Conservation (phyloP, 2,113 vertebrate species). For the Ophiodon elongatus region DNA sequence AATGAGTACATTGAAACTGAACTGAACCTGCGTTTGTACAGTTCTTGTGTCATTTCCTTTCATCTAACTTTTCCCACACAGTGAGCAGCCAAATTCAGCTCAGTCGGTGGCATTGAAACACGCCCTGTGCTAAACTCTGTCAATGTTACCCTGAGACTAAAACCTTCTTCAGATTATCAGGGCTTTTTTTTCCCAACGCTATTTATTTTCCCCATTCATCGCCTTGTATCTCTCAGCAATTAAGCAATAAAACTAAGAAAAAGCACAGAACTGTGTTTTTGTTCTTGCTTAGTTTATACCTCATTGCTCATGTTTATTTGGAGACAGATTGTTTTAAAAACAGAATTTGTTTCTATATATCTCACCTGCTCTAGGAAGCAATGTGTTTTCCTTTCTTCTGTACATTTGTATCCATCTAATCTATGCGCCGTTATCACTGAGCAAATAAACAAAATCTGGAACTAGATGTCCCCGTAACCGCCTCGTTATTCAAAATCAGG, state of each 20-base stretch:
- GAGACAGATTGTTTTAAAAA: constrained; percentile 14
- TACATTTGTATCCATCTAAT: constrained; percentile 22
- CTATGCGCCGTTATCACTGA: background rate
- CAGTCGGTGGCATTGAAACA: constrained; percentile 11
- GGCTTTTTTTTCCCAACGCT: background rate
- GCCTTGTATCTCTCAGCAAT: background rate
- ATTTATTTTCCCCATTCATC: background rate
- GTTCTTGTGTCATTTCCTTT: background rate
- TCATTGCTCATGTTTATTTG: constrained; percentile 28
- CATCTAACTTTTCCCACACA: constrained; percentile 41
- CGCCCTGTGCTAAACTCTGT: constrained; percentile 16
- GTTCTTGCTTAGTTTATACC: background rate
- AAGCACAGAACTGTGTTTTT: background rate
- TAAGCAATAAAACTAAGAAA: background rate
- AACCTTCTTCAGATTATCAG: background rate
- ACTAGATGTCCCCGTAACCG: constrained; percentile 9
- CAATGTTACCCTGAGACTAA: background rate
- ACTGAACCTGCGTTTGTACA: constrained; percentile 39
- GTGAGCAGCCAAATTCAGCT: constrained; percentile 24
- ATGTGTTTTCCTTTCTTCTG: constrained; percentile 20
- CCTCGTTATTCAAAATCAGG: constrained; percentile 32
- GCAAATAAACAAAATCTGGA: constrained; percentile 26
- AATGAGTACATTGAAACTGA: constrained; percentile 37
- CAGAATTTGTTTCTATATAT: constrained; percentile 16
- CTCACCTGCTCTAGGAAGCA: constrained; percentile 1